Base-by-base conservation (phyloP, 2,113 vertebrate genomes). In the Phoxinus phoxinus region DNA sequence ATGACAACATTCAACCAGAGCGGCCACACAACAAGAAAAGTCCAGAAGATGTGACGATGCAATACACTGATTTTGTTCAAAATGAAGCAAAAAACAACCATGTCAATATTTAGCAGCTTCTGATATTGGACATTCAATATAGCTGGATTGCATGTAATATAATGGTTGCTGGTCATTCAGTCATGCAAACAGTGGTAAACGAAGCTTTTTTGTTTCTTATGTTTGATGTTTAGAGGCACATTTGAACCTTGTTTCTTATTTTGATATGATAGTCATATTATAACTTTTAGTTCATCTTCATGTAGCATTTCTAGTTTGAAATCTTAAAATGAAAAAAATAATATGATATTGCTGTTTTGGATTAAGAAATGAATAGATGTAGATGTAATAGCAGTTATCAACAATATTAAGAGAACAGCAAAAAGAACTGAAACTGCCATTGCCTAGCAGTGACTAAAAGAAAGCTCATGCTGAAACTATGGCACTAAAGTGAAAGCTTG, bases 1-100 rank as follows among this genome's bases (percentile, higher is more conserved):
- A 95, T 72, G 95, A 96, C 89, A 93, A 93, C 86, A 69, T 51
- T 27, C 63, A 83, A 51, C 25, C 72, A 53, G 94, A 95, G n/a
- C 83, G 89, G 56, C 93, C 89, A 85, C 92, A 93, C 27, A 89
- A 65, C 25, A 86, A 61, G 35, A 87, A 89, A 82, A 93, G 93
- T 83, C 94, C 92, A 91, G 91, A 92, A 37, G 94, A 94, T 71
- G 90, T 93, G 5, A 83, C 94, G 69, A 91, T 92, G 84, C 92
- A 94, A 86, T 93, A 94, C 44, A 94, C 95, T 30, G 89, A 91
- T 41, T 90, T 91, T 19, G 92, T 94, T 30, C 94, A 96, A 86
- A 96, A 96, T 0, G 94, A 94, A 0, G 92, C 94, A 56, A 48
- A 71, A 46, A 12, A 27, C 23, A 58, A 3, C 48, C 9, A 41